Evolutionary conservation across 2,797 vertebrate genomes (phyloP), one percentile per base, ranked within the genome.

Genomic region (Urophycis tenuis): DNA sequence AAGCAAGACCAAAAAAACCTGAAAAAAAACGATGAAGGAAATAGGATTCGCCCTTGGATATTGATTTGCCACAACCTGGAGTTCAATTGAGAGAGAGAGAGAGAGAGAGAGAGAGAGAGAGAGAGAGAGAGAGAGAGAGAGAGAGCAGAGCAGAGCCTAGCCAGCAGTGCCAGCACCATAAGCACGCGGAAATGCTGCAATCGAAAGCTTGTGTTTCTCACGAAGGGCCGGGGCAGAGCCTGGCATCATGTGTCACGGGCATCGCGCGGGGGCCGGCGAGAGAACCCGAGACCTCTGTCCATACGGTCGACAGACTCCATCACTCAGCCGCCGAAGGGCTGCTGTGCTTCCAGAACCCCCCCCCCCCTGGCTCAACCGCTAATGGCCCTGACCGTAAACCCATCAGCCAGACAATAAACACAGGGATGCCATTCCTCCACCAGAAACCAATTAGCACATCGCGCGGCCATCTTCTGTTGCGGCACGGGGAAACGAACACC

Each of bases 381-480:
- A 80, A 83, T 81, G 79, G 71, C 39, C 82, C 25, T 60, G 22
- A 67, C 33, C 69, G 67, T n/a, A 10, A 10, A 79, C 88, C 79
- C 79, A 85, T 85, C 85, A 71, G 69, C 69, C 79, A 80, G n/a
- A 78, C 84, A 82, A 83, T 83, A 83, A 78, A 80, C n/a, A 29
- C 77, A 19, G 79, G 82, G 82, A n/a, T 75, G 14, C 35, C 75
- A 67, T 74, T 79, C 79, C 80, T 84, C 75, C 39, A 74, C 35
- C 72, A 78, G 75, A 78, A 78, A 64, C 78, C 25, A 85, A 74
- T 86, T 79, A 80, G 81, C n/a, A 67, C 64, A 78, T 87, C 78
- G 85, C 81, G 41, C 32, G 45, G 60, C 80, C 78, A 81, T 80
- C 75, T 75, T n/a, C 29, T 41, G 53, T 32, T 75, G 25, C 29